A percentile compares a stretch with the other conserved stretches of the same genome.
phyloP scores from a whole-genome alignment of 2,888 invertebrate species.

The Spialia ferax region DNA sequence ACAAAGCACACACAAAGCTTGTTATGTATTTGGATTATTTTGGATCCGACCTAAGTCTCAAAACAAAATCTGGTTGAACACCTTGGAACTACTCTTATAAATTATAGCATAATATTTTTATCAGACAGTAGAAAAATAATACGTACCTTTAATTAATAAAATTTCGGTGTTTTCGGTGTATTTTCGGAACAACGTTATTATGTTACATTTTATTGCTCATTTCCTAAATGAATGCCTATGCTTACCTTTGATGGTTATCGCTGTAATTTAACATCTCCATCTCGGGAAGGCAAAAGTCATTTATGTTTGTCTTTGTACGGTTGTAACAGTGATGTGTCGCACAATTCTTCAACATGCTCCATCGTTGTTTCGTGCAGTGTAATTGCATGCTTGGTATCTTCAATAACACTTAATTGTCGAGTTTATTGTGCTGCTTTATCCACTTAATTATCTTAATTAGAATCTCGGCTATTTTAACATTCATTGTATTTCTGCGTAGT shows the following conservation, averaged over 20 bases:
- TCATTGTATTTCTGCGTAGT: neutral
- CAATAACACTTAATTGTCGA: slow-evolving; percentile 30
- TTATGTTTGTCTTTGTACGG: neutral
- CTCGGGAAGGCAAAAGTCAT: neutral
- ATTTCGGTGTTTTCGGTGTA: no score
- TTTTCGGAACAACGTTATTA: no score
- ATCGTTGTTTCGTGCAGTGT: slow-evolving; percentile 15
- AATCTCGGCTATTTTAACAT: slow-evolving; percentile 7
- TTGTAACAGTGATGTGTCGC: slow-evolving; percentile 17
- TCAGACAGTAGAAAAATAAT: no score
- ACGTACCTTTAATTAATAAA: no score
- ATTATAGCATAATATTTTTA: no score
- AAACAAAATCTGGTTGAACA: no score
- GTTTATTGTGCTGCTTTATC: slow-evolving; percentile 22
- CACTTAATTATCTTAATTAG: slow-evolving; percentile 16
- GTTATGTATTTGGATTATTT: no score
- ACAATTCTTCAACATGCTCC: slow-evolving; percentile 1
- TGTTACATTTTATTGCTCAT: neutral
- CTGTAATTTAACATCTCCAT: neutral
- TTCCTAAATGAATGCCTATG: neutral
- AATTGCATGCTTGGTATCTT: slow-evolving; percentile 28
- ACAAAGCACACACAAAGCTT: no score
- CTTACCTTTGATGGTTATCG: neutral
- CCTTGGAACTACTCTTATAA: no score
- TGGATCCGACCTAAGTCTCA: no score